Evolutionary conservation across 1,140 invertebrate genomes (phyloP).

Genomic region (Alviniconcha marisindica): DNA sequence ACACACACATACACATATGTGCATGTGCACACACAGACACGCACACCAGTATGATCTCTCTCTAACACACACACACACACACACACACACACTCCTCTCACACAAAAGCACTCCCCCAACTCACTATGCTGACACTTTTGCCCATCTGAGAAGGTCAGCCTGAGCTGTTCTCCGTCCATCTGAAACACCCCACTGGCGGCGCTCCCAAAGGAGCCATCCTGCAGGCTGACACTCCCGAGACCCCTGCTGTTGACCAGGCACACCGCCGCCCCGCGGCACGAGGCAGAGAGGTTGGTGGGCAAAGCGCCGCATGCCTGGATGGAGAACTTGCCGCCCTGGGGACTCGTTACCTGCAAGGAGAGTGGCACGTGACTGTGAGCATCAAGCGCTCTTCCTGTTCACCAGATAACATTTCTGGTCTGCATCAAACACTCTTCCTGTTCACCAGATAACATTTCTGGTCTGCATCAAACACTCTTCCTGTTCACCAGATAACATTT

Average conservation of each 20-base stretch:
- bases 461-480: no score
- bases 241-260: constrained; percentile 33
- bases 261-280: constrained; percentile 13
- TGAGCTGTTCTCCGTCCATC: constrained; percentile 35
- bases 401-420: no score
- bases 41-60: no score
- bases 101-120: neutral
- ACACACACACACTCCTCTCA: neutral
- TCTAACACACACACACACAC: no score
- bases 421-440: no score
- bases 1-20: neutral
- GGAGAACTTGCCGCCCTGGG: constrained; percentile 37
- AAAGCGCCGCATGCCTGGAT: constrained; percentile 38
- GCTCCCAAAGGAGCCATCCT: constrained; percentile 44
- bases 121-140: constrained; percentile 1
- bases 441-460: no score
- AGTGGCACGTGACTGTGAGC: no score
- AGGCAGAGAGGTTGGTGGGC: neutral
- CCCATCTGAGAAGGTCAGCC: constrained; percentile 49
- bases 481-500: no score
- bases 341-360: constrained; percentile 25
- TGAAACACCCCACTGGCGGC: constrained; percentile 34
- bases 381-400: no score
- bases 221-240: neutral
- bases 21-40: neutral